Evolutionary conservation across 2,797 vertebrate species (phyloP).

Genomic region (Lagodon rhomboides): DNA sequence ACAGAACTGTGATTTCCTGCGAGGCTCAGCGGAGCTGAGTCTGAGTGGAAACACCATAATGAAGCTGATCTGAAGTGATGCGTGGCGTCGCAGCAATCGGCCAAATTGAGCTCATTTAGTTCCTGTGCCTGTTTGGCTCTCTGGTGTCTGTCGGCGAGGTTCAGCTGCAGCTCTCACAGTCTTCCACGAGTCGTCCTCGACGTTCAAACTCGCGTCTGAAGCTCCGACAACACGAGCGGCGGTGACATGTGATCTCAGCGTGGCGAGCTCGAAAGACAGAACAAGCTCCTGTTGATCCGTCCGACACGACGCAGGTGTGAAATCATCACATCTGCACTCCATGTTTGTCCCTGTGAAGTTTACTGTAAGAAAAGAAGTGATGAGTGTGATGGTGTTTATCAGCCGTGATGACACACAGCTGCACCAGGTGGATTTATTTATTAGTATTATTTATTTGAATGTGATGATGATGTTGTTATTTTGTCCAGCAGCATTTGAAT

Average conservation of each 20-base stretch:
- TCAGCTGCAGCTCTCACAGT: no score
- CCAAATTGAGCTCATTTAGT: conserved; percentile 12
- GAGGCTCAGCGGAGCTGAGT: not conserved
- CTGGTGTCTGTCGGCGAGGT: not conserved
- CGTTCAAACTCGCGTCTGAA: not conserved
- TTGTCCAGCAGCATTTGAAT: no score
- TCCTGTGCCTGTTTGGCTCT: not conserved
- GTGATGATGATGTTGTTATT: no score
- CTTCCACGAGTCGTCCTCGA: conserved; percentile 7
- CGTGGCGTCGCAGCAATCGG: not conserved
- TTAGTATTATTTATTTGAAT: no score
- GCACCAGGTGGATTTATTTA: no score
- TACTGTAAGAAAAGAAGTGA: no score
- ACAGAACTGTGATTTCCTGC: no score
- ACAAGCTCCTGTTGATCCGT: no score
- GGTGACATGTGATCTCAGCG: not conserved
- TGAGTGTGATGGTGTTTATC: no score
- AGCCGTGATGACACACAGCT: no score
- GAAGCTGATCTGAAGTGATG: not conserved
- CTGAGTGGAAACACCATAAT: not conserved
- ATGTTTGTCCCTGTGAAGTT: no score
- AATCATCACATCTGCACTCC: no score
- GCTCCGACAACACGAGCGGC: not conserved
- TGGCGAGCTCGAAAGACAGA: not conserved
- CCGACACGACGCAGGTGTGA: not conserved